phyloP scores from a whole-genome alignment of 1,140 invertebrate genomes.

The Pteromalus puparum region DNA sequence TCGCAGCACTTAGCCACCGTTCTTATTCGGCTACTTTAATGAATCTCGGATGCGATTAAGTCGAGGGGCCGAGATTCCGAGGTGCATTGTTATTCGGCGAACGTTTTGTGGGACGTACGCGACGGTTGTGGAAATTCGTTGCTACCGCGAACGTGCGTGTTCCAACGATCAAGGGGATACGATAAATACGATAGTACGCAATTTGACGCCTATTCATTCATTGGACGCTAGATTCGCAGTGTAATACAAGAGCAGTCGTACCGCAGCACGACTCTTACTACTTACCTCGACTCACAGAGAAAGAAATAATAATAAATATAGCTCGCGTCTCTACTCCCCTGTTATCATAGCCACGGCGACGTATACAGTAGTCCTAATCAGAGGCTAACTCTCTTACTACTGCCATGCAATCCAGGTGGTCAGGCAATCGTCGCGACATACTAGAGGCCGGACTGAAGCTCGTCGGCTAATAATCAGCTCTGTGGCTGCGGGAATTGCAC shows the following conservation, averaged over 20 bases:
- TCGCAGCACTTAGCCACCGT: background rate
- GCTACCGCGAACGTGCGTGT: no score
- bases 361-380: background rate
- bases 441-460: background rate
- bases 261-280: no score
- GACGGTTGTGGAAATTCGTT: background rate
- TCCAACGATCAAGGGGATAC: background rate
- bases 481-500: background rate
- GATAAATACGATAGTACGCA: no score
- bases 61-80: background rate
- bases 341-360: no score
- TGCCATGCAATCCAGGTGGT: no score
- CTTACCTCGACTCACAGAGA: no score
- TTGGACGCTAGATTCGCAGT: no score
- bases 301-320: no score
- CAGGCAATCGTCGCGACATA: background rate
- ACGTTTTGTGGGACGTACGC: background rate
- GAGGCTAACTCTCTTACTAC: background rate
- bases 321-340: no score
- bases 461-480: background rate
- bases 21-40: background rate
- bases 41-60: background rate
- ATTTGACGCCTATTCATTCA: no score
- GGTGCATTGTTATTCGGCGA: background rate
- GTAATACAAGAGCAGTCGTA: no score